These are phyloP conservation scores for Baronia brevicornis DNA, from an alignment of 2,888 invertebrate genomes.

Conservation along the genomic window DNA sequence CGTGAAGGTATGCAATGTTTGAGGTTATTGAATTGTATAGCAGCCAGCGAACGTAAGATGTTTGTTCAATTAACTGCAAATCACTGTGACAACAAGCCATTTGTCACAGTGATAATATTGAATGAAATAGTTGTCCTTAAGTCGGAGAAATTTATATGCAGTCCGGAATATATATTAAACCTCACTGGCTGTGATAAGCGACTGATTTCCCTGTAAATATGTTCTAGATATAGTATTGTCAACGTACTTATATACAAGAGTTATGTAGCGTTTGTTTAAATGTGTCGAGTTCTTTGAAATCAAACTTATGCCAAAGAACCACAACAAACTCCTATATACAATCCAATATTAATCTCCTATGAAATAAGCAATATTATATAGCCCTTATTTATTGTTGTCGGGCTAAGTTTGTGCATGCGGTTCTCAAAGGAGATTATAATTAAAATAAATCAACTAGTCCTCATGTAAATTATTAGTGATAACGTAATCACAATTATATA, in stretches of 20 bases:
- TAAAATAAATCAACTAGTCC: constrained; percentile 6
- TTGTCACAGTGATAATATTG: no score
- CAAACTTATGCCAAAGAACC: constrained; percentile 1
- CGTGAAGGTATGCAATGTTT: no score
- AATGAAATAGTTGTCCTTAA: no score
- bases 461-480: constrained; percentile 11
- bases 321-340: constrained; percentile 7
- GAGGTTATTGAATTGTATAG: no score
- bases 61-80: no score
- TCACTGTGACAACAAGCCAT: no score
- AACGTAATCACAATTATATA: constrained; percentile 8
- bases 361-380: constrained; percentile 10
- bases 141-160: constrained; percentile 27
- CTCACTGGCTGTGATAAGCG: constrained; percentile 40
- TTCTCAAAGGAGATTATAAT: constrained; percentile 5
- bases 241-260: constrained; percentile 17
- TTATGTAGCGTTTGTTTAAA: constrained; percentile 3
- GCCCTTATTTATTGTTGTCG: constrained; percentile 6
- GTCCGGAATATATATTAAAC: constrained; percentile 25
- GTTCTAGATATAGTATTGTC: constrained; percentile 25
- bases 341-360: constrained; percentile 12
- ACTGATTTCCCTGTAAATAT: constrained; percentile 38
- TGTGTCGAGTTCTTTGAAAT: constrained; percentile 2
- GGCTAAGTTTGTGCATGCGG: constrained; percentile 3
- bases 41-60: no score